Evolutionary conservation across 2,113 vertebrate genomes (phyloP).

Genomic region (Salvator merianae): DNA sequence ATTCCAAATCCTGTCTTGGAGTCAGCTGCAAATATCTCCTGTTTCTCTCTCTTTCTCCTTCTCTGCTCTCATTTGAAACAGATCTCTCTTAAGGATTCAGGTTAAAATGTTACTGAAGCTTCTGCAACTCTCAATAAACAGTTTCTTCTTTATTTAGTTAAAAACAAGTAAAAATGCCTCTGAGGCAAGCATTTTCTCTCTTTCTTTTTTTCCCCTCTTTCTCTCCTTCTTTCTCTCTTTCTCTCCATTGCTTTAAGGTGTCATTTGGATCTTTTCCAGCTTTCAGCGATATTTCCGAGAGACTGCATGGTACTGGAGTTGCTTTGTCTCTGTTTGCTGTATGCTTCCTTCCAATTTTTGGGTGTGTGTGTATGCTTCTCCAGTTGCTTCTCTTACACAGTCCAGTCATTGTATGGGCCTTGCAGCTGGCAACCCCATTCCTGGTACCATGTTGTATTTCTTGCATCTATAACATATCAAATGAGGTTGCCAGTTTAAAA

Average conservation of each 20-base stretch:
- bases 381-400: neutral
- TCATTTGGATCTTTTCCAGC: neutral
- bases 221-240: neutral
- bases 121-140: neutral
- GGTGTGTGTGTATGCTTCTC: neutral
- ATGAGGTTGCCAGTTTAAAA: too few species aligned
- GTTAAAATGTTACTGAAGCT: too few species aligned
- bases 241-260: neutral
- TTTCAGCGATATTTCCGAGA: neutral
- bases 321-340: neutral
- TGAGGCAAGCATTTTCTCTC: too few species aligned
- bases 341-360: neutral
- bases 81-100: neutral
- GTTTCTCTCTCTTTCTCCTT: neutral
- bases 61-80: neutral
- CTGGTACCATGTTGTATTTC: neutral
- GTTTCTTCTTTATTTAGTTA: neutral
- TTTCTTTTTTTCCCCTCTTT: too few species aligned
- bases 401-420: neutral
- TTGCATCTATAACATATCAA: neutral
- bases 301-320: too few species aligned
- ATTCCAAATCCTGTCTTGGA: neutral
- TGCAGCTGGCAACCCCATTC: neutral
- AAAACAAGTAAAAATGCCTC: too few species aligned
- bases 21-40: neutral